Conservation (phyloP, 2,888 invertebrate species). For the Chrysolina oricalcia region DNA sequence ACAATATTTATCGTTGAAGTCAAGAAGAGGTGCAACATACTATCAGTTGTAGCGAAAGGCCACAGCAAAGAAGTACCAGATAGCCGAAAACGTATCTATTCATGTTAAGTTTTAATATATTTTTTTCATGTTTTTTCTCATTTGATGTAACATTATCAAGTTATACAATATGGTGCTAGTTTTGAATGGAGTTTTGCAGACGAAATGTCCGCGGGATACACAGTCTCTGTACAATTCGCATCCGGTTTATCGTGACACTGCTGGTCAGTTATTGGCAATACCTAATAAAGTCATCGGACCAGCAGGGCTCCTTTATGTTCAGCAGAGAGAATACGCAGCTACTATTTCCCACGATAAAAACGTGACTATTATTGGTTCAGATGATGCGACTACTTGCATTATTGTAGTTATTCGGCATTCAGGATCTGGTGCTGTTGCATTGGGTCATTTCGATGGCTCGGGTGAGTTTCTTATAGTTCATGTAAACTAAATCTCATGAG, state of each 20-base stretch:
- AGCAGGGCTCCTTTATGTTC: constrained; percentile 89
- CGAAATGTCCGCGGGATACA: constrained; percentile 90
- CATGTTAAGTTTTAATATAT: constrained; percentile 30
- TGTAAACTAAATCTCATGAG: neutral
- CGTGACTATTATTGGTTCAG: constrained; percentile 91
- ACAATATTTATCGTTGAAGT: neutral
- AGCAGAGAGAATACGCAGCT: constrained; percentile 92
- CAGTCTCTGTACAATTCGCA: constrained; percentile 86
- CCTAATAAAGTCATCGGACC: constrained; percentile 87
- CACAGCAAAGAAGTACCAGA: neutral
- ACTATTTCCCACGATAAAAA: constrained; percentile 94
- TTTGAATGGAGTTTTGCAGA: constrained; percentile 90
- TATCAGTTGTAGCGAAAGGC: neutral
- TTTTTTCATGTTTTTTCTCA: constrained; percentile 30
- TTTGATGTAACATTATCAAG: constrained; percentile 47
- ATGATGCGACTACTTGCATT: constrained; percentile 95
- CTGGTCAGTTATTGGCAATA: constrained; percentile 85
- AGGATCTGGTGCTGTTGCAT: constrained; percentile 91
- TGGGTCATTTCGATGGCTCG: constrained; percentile 87
- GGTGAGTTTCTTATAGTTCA: constrained; percentile 31
- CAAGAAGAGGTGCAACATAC: neutral
- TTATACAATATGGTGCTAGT: constrained; percentile 85
- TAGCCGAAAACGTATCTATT: constrained; percentile 23
- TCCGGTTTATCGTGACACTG: constrained; percentile 90
- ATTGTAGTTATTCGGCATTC: constrained; percentile 92